Base-by-base conservation (phyloP, 2,888 invertebrate genomes). In the Ptychoptera albimana region DNA sequence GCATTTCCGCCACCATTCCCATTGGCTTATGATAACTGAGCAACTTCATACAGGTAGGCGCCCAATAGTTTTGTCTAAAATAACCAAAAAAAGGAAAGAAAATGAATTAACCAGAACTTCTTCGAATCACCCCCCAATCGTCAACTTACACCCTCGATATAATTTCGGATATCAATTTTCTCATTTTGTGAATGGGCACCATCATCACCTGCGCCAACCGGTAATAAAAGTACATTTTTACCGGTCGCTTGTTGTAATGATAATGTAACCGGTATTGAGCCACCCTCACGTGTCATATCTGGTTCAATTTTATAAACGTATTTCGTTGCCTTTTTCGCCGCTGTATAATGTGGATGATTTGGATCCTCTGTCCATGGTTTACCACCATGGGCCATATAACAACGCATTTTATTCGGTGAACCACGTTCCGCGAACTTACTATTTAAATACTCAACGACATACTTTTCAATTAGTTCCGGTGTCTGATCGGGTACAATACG, bases 181-280 rank as follows among this genome's bases (percentile, higher is more conserved):
- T 98, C 97, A 69, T 98, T 97, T 69, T 97, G 92, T 11, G 94
- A 94, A 70, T 98, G 98, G 48, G 97, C 96, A 55, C 96, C 96
- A 67, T 98, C 98, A 66, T 97, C 96, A 46, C 57, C 57, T 45
- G 87, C 81, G 41, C 97, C 97, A 62, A 98, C 84, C 1, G 97
- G 97, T 52, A 98, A 72, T 50, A 98, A 71, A 58, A 98, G 74
- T 42, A 96, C 93, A 68, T 91, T 96, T 61, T 88, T 87, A 0
- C 85, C 84, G 45, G 92, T 92, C 9, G 85, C 82, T 64, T 94
- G 83, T 68, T 88, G 82, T 60, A 98, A 77, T 37, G 91, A 91
- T 51, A 97, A 70, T 41, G 97, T 94, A 48, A 97, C 87, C 2
- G 97, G 97, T 65, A 98, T 97, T 38, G 92, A 92, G 13, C 97